Base-by-base conservation (phyloP, 92 coral and sea anemone genomes). In the Pocillopora meandrina region DNA sequence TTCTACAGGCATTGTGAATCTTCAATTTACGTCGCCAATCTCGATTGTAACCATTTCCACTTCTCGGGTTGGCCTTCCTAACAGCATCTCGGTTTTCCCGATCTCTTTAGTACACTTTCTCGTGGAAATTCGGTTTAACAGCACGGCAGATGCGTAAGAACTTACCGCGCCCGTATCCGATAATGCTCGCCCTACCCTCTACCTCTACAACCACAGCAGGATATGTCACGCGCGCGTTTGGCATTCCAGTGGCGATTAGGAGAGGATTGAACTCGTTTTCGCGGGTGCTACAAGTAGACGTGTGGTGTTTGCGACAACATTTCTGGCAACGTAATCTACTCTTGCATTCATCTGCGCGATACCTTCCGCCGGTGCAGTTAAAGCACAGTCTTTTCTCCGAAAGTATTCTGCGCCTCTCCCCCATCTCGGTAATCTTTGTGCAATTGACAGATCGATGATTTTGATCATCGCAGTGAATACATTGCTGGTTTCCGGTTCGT, bases 361-460 rank as follows among this genome's bases (percentile, higher is more conserved):
- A 86, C 20, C 71, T 86, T 4, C 86, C 82, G 8, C 88, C 84
- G 90, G 49, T 86, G 84, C 90, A 83, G 71, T 90, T 90, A 33
- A 90, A 90, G 63, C 94, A 87, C 56, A 91, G 63, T 73, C 77
- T 67, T 61, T 84, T 79, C 61, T 80, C 84, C 49, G 82, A 74
- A 5, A 91, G 64, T 65, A 87, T 87, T 77, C 79, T 82, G 72
- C 81, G 84, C 57, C 91, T 71, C 19, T 87, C 93, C 60, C 71
- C 71, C 72, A 56, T 77, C 63, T 19, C 56, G n/a, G 78, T 77
- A 23, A 87, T 76, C 59, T 84, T 20, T 7, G 9, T 35, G 60
- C 62, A 74, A 71, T 56, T 33, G 70, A 65, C 33, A 16, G 75
- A 71, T 23, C 75, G 21, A 42, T 71, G 49, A 33, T 21, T 20